Evolutionary conservation across 2,888 invertebrate genomes (phyloP), one percentile per base, ranked within the genome.

Genomic region (Marronus borbonicus): DNA sequence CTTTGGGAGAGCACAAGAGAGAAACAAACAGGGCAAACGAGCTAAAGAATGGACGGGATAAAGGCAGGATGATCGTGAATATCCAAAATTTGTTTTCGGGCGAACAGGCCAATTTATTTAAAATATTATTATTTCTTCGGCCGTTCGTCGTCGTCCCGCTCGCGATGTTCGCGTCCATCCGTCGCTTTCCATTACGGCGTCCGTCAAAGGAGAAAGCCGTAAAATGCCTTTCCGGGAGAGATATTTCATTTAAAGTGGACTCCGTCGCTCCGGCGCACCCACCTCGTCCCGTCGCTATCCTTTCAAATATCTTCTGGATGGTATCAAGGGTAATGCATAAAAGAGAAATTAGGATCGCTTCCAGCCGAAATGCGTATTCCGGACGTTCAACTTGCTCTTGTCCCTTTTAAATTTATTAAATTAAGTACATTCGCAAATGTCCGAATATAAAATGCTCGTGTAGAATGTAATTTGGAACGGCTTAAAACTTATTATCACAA

Each of bases 51-150:
- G 49, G 4, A 44, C 39, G 28, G 14, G 24, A 39, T 60, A 60
- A 39, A 31, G 44, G 39, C 58, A 24, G 24, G 24, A 44, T 44
- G 58, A 74, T 74, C 72, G 72, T 62, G 72, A 60, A 74, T 44
- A 60, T 39, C 72, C 49, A 39, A 74, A 74, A 74, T 74, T 74
- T 74, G 60, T 74, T 72, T 74, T 55, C 20, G 49, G 58, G 49
- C 8, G 72, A 74, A 74, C 72, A 60, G 28, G 49, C 60, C 72
- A 74, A 74, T 74, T 60, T 74, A 60, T 74, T 74, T 74, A 74
- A 74, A 74, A 74, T 60, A 74, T 74, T 74, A 74, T 74, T 74
- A 74, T 74, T 74, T 60, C 60, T 39, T 60, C 44, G 72, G 60
- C n/a, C 44, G 70, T 17, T 36, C 55, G 55, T 70, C 55, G 55